Conservation (phyloP, 2,888 invertebrate species). For the Lasioglossum pauxillum region DNA sequence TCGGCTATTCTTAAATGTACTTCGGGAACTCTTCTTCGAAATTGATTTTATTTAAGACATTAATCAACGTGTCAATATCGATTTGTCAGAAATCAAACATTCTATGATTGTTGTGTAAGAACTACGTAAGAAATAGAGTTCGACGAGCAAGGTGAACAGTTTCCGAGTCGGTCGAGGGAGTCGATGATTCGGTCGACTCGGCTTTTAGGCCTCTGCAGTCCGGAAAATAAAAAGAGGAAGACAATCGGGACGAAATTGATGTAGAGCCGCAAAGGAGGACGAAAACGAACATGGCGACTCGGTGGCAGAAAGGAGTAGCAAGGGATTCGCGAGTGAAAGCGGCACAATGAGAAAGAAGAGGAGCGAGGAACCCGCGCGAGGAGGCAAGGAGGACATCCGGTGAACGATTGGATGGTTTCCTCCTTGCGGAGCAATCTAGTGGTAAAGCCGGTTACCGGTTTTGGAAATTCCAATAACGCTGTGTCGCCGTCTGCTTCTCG, state of each 20-base stretch:
- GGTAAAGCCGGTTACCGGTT: constrained; percentile 83
- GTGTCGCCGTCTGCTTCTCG: constrained; percentile 62
- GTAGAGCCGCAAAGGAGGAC: constrained; percentile 29
- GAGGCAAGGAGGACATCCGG: constrained; percentile 81
- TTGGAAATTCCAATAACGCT: constrained; percentile 77
- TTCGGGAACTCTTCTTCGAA: neutral
- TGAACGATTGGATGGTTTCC: constrained; percentile 84
- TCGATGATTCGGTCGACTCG: neutral
- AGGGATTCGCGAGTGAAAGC: constrained; percentile 40
- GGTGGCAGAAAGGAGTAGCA: constrained; percentile 37
- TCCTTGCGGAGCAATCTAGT: constrained; percentile 84
- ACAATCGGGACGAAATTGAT: constrained; percentile 39
- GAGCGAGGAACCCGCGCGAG: constrained; percentile 53
- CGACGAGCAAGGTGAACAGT: neutral
- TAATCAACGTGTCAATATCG: too few relatives aligned
- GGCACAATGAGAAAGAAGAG: constrained; percentile 54
- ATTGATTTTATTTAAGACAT: neutral
- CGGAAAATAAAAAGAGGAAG: constrained; percentile 13
- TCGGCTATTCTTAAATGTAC: too few relatives aligned
- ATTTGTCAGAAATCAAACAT: neutral
- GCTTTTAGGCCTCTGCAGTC: neutral
- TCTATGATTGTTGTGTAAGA: neutral
- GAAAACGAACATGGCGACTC: constrained; percentile 35
- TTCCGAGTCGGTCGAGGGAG: neutral
- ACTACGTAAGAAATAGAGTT: neutral